Evolutionary conservation across 2,113 vertebrate genomes (phyloP).

Genomic region (Rhegmatorhina hoffmannsi): DNA sequence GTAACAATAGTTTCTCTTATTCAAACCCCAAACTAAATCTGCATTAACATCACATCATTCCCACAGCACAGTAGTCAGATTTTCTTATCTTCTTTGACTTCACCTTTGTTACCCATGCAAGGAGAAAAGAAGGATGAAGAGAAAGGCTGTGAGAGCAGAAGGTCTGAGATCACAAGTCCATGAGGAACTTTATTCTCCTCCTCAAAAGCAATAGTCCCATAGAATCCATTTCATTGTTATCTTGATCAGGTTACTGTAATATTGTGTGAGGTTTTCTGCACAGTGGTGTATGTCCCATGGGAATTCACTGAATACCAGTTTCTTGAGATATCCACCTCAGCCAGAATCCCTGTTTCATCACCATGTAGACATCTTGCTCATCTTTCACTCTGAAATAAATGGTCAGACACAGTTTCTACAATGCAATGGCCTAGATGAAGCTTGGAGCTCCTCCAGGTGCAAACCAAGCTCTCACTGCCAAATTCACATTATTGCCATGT

Average conservation of each 20-base stretch:
- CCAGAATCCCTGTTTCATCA: background rate
- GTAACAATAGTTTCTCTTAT: background rate
- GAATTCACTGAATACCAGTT: background rate
- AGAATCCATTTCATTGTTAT: background rate
- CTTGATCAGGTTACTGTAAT: background rate
- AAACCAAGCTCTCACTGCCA: background rate
- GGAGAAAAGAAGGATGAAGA: background rate
- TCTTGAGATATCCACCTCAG: rapidly evolving
- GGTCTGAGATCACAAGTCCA: background rate
- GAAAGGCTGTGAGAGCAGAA: background rate
- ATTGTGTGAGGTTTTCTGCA: background rate
- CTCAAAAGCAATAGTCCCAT: background rate
- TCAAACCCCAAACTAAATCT: background rate
- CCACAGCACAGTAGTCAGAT: background rate
- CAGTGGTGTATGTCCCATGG: background rate
- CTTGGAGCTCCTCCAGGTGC: background rate
- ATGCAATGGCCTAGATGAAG: rapidly evolving
- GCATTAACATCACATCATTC: background rate
- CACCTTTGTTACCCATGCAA: background rate
- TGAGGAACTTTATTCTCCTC: background rate
- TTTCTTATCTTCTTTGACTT: background rate
- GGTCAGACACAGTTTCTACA: background rate
- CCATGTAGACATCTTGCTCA: rapidly evolving
- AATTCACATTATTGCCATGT: background rate
- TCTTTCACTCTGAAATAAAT: background rate